Percentiles rank a stretch among this genome's conserved stretches.
Evolutionary conservation across 2,888 invertebrate species (phyloP).

Genomic region (Hesperia comma): DNA sequence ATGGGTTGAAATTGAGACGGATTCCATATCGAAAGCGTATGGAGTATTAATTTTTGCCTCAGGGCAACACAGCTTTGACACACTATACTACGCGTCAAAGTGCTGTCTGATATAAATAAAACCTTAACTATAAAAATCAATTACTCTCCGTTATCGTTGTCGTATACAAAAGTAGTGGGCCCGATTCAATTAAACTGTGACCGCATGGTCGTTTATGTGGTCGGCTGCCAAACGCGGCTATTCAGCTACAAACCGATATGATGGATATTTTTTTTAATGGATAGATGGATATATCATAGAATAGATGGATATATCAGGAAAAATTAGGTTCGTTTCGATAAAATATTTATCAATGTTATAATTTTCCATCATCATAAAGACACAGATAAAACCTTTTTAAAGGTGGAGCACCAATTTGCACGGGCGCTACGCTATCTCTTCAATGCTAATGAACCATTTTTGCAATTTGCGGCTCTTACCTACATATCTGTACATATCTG

Average conservation of each 20-base stretch:
- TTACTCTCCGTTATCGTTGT: conserved; percentile 11
- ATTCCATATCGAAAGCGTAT: no score
- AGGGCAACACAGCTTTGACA: no score
- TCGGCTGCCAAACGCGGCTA: conserved; percentile 3
- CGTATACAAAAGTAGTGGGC: conserved; percentile 9
- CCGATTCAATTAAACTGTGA: conserved; percentile 20
- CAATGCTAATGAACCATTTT: conserved; percentile 23
- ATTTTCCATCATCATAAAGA: conserved; percentile 1
- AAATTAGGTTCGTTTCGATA: conserved; percentile 7
- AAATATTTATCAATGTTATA: conserved; percentile 19
- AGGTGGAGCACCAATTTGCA: conserved; percentile 27
- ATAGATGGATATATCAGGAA: background rate
- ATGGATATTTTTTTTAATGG: no score
- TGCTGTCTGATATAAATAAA: background rate
- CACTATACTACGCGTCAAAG: no score
- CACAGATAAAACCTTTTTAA: background rate
- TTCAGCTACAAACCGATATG: background rate
- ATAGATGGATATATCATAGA: no score
- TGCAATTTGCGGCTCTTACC: background rate
- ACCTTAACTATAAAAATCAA: background rate
- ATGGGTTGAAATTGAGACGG: no score
- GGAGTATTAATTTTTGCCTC: no score
- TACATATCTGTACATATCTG: background rate
- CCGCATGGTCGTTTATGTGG: conserved; percentile 10
- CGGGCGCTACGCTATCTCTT: conserved; percentile 11